phyloP scores from a whole-genome alignment of 2,797 vertebrate species.

The Falco cherrug region DNA sequence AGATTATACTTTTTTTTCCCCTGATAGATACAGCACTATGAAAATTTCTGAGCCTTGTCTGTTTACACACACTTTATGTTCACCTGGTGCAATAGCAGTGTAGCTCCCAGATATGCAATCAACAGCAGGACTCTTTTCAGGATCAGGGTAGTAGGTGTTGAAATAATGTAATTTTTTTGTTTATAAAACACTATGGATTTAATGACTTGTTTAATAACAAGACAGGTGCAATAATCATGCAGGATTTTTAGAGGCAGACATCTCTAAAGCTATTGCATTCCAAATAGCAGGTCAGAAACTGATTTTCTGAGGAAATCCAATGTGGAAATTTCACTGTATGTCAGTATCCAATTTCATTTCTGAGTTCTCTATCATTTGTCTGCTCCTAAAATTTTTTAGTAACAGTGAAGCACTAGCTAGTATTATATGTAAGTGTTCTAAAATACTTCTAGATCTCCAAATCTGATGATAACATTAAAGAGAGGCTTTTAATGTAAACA shows the following conservation, averaged over 20 bases:
- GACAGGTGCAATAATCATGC: background rate
- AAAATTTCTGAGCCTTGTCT: background rate
- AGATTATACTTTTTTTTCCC: background rate
- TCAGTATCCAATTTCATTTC: background rate
- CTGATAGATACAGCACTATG: background rate
- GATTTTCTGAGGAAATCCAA: background rate
- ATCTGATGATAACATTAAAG: background rate
- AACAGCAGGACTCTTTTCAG: background rate
- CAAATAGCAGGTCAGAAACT: constrained; percentile 1
- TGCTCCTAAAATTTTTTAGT: background rate
- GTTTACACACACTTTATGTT: background rate
- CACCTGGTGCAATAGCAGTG: background rate
- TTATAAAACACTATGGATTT: background rate
- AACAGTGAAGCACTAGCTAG: background rate
- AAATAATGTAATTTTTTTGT: background rate
- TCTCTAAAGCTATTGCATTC: background rate
- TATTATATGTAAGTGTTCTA: background rate
- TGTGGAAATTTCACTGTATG: background rate
- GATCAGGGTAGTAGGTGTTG: background rate
- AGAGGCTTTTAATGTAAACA: background rate
- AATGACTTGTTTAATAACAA: constrained; percentile 30
- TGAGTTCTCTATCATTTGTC: background rate
- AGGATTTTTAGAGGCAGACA: background rate
- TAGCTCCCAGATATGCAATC: background rate
- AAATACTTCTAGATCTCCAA: background rate